These are phyloP conservation scores for Acrobasis repandana DNA, from an alignment of 2,888 invertebrate species.

Conservation along the genomic window DNA sequence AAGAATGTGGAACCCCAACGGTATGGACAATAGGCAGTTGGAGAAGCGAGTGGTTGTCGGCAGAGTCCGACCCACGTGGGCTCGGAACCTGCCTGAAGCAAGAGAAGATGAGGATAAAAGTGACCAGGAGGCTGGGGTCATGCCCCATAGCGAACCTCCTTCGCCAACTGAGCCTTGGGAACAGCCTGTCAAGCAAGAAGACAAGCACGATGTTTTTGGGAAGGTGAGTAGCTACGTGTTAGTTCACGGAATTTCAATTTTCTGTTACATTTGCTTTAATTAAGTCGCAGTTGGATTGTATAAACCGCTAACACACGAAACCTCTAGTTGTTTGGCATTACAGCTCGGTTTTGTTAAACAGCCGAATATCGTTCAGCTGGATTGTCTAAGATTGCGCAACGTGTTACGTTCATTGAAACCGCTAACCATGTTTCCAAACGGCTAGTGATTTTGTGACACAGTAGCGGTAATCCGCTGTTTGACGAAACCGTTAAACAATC, in stretches of 20 bases:
- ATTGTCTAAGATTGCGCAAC: too few relatives aligned
- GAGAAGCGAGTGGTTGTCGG: slow-evolving; percentile 85
- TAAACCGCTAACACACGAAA: too few relatives aligned
- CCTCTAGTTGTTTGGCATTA: too few relatives aligned
- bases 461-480: too few relatives aligned
- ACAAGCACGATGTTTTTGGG: slow-evolving; percentile 81
- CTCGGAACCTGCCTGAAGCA: slow-evolving; percentile 73
- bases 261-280: background rate
- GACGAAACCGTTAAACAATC: too few relatives aligned
- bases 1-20: slow-evolving; percentile 77
- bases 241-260: slow-evolving; percentile 17
- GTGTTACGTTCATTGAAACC: too few relatives aligned
- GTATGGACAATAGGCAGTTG: slow-evolving; percentile 76
- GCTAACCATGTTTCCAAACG: too few relatives aligned
- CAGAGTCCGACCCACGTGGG: slow-evolving; percentile 81
- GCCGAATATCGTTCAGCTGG: too few relatives aligned
- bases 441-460: too few relatives aligned
- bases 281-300: too few relatives aligned
- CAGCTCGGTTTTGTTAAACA: too few relatives aligned
- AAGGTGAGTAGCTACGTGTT: slow-evolving; percentile 66
- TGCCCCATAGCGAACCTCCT: slow-evolving; percentile 75
- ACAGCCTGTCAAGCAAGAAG: slow-evolving; percentile 69
- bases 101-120: slow-evolving; percentile 73
- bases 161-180: slow-evolving; percentile 72
- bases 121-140: slow-evolving; percentile 57